Base-by-base conservation (phyloP, 2,113 vertebrate species). In the Nesogale talazaci region DNA sequence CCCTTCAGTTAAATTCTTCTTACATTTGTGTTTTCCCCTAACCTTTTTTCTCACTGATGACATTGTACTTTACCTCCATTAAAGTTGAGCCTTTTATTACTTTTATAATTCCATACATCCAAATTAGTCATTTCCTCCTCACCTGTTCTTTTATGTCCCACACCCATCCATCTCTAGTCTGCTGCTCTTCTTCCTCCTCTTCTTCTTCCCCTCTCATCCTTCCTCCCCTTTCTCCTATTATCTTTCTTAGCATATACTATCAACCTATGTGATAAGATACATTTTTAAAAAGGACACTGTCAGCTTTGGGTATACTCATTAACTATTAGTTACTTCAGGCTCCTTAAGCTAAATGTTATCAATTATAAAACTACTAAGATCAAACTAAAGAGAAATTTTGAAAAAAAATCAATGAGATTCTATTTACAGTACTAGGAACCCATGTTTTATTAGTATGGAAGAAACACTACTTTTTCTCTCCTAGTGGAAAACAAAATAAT, bases 361-460 rank as follows among this genome's bases (percentile, higher is more conserved):
- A 7, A 85, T 23, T 81, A 11, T 94, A 36, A 78, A 81, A 4
- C 85, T 87, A 9, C 31, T 78, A 77, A 93, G 9, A 59, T 1
- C 29, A 92, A 93, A 90, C 74, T 89, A 88, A 91, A 77, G 29
- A 85, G 36, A 42, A 89, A 75, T 77, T 96, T 78, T 95, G 46
- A n/a, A 67, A 83, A n/a, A 70, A 77, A 83, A 23, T 65, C 77
- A 38, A 86, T 86, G 27, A 74, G 72, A 72, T 17, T 36, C 2
- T 93, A 19, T 61, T 93, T 85, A 69, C 17, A 72, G 23, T 80
- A 89, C 36, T 69, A 78, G 59, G 22, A 46, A 38, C 69, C 63
- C 52, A 7, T 82, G 74, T 52, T 82, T 31, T 83, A 27, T 88
- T 91, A 77, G 19, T 69, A 63, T 31, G 63, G 77, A 78, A 22